Evolutionary conservation across 2,113 vertebrate species (phyloP).

Genomic region (Nycticorax nycticorax): DNA sequence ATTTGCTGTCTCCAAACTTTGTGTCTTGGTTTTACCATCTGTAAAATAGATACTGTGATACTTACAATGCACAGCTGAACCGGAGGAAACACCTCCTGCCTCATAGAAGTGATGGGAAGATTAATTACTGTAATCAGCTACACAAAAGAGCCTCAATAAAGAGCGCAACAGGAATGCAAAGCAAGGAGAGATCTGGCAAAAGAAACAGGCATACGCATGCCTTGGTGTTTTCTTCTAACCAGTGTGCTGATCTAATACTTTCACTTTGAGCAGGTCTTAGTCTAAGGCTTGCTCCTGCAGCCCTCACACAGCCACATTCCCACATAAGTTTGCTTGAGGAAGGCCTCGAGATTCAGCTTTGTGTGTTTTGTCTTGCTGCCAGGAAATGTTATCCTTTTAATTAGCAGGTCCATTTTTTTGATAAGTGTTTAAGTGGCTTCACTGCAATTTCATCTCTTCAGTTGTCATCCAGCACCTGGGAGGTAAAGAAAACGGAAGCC

Average conservation of each 20-base stretch:
- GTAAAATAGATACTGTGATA: background rate
- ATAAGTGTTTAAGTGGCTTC: constrained; percentile 38
- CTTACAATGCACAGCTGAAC: background rate
- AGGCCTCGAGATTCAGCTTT: background rate
- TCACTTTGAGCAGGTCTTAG: background rate
- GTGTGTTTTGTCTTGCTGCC: constrained; percentile 21
- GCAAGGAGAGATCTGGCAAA: background rate
- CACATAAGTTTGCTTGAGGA: constrained; percentile 11
- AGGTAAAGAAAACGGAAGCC: constrained; percentile 19
- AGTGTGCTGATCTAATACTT: background rate
- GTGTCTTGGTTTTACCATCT: background rate
- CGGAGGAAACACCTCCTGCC: background rate
- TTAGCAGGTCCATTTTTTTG: constrained; percentile 42
- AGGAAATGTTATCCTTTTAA: constrained; percentile 46
- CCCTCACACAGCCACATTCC: constrained; percentile 20
- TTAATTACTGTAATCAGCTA: background rate
- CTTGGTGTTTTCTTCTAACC: background rate
- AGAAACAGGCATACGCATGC: background rate
- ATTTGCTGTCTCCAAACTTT: background rate
- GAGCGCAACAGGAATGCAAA: background rate
- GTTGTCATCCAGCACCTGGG: constrained; percentile 40
- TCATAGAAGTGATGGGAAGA: background rate
- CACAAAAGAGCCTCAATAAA: background rate
- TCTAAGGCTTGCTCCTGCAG: background rate
- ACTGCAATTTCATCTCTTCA: constrained; percentile 36